Conservation (phyloP, 2,888 invertebrate species). For the Galerucella calmariensis region DNA sequence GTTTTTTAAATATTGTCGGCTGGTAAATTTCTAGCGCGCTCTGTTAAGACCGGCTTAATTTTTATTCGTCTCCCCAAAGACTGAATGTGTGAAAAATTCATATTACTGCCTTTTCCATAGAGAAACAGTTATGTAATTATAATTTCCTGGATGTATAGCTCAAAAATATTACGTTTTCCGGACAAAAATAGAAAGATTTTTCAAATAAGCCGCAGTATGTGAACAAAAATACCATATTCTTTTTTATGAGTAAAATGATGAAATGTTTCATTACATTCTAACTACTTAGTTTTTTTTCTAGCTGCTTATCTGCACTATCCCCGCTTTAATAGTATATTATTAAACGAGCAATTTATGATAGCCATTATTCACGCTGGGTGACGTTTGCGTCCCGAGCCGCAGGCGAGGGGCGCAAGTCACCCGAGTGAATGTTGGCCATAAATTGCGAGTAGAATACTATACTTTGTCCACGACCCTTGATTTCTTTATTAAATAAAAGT, state of each 20-base stretch:
- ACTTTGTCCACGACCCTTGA: no score
- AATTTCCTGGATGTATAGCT: slow-evolving; percentile 14
- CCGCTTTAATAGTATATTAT: no score
- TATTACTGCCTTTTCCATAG: slow-evolving; percentile 16
- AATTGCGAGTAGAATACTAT: no score
- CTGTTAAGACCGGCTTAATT: slow-evolving; percentile 12
- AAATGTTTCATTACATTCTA: neutral
- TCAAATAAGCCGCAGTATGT: slow-evolving; percentile 5
- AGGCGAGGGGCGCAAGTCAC: no score
- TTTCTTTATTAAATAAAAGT: no score
- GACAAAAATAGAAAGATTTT: neutral
- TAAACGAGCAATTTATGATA: no score
- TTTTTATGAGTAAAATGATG: neutral
- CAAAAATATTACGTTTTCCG: neutral
- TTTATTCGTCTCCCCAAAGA: slow-evolving; percentile 12
- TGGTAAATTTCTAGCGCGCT: neutral
- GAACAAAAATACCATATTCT: neutral
- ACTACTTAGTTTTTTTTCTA: no score
- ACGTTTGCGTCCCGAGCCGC: no score
- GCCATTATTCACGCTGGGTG: no score
- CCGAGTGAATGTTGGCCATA: no score
- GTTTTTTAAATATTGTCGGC: neutral
- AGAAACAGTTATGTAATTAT: slow-evolving; percentile 16
- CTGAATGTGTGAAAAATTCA: slow-evolving; percentile 20
- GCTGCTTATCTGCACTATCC: no score